Base-by-base conservation (phyloP, 2,113 vertebrate genomes). In the Machaerirhynchus nigripectus region DNA sequence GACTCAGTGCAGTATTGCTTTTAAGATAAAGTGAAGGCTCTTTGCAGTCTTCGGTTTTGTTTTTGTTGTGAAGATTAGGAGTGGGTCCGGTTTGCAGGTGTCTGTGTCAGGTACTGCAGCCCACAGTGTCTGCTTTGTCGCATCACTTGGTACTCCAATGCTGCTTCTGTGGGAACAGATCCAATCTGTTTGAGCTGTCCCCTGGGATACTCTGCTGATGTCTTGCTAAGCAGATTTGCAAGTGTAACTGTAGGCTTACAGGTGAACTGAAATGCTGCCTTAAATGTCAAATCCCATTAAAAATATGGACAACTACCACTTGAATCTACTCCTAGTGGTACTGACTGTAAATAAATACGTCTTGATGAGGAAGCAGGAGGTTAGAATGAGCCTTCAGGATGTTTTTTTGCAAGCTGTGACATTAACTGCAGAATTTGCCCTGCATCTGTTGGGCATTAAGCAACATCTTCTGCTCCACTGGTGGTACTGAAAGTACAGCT, bases 221-320 rank as follows among this genome's bases (percentile, higher is more conserved):
- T 53, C 81, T 90, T 47, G 70, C 93, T 93, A 49, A 94, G 79
- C 70, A 91, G 87, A 88, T 87, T 87, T 94, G 46, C 59, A 70
- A 91, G 67, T 79, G 84, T 85, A 79, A 90, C 83, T 85, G 70
- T 37, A 91, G 26, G 42, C 70, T 90, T 78, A 70, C 74, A 92
- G 60, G 49, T 78, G 69, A 95, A 79, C 71, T 77, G 76, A 93
- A 92, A 82, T 63, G 71, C 77, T 96, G 75, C 87, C 64, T 87
- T 77, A 90, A 90, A 65, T 90, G 59, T 85, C 81, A 94, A 71
- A 91, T 81, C 50, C 26, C 57, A 26, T 94, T 87, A 76, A 65
- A 93, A 87, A 46, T 64, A 28, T 5, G 31, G 37, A 16, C 56
- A 52, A 64, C 49, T 55, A 49, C 65, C 44, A 49, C 61, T 91